Conservation (phyloP, 2,113 vertebrate genomes). For the Phylloscopus whistleri region DNA sequence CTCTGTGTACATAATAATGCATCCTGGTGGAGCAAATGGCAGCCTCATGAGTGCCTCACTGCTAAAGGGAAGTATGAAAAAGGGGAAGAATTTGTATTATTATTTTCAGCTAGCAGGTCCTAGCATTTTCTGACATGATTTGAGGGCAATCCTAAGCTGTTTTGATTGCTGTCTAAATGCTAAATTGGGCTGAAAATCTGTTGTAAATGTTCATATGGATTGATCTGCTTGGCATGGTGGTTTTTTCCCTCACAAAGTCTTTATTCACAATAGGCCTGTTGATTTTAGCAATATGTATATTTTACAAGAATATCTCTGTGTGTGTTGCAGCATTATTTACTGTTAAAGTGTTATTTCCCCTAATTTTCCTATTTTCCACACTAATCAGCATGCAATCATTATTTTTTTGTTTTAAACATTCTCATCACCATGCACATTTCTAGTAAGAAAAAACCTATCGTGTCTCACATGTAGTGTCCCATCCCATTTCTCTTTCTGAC, state of each 20-base stretch:
- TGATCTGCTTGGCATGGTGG: background rate
- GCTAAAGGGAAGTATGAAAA: slow-evolving; percentile 6
- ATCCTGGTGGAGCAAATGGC: slow-evolving; percentile 18
- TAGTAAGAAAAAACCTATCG: background rate
- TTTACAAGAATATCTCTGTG: background rate
- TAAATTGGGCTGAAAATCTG: background rate
- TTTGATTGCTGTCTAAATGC: background rate
- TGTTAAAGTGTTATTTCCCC: background rate
- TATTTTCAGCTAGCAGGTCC: background rate
- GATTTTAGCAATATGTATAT: background rate
- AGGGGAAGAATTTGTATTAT: background rate
- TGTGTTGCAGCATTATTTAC: background rate
- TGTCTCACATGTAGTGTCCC: background rate
- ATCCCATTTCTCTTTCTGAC: background rate
- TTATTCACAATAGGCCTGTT: background rate
- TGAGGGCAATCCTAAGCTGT: background rate
- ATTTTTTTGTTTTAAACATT: background rate
- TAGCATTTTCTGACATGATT: background rate
- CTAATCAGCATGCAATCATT: background rate
- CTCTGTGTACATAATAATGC: slow-evolving; percentile 33
- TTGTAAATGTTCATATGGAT: background rate
- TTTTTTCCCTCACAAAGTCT: background rate
- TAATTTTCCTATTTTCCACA: background rate
- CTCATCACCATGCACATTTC: background rate
- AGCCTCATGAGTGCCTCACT: background rate